phyloP scores from a whole-genome alignment of 2,113 vertebrate species.

The Cathartes aura region DNA sequence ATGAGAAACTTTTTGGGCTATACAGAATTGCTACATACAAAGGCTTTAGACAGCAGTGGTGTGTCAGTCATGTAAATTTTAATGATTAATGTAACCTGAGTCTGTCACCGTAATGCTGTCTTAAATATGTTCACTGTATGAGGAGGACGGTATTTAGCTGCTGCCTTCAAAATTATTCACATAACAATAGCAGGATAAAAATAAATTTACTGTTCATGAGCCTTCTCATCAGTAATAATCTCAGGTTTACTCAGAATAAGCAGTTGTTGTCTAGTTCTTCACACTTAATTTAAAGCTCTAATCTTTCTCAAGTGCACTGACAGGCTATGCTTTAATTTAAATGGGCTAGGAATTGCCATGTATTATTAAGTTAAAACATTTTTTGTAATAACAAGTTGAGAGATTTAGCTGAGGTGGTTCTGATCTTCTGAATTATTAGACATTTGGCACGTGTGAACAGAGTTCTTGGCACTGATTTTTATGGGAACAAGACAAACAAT shows the following conservation, averaged over 20 bases:
- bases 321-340: background rate
- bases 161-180: background rate
- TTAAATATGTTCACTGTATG: background rate
- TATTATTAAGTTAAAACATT: background rate
- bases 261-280: background rate
- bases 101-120: background rate
- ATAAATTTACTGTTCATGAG: background rate
- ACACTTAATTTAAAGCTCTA: background rate
- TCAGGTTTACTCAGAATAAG: background rate
- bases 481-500: background rate
- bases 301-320: background rate
- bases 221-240: background rate
- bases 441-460: background rate
- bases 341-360: background rate
- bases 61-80: background rate
- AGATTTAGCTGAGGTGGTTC: background rate
- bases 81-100: background rate
- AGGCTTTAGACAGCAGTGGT: background rate
- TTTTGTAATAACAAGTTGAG: background rate
- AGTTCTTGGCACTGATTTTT: background rate
- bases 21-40: background rate
- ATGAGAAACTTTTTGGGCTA: background rate
- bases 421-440: background rate
- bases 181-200: background rate
- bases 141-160: background rate